Evolutionary conservation across 2,888 invertebrate genomes (phyloP).

Genomic region (Polymixis flavicincta): DNA sequence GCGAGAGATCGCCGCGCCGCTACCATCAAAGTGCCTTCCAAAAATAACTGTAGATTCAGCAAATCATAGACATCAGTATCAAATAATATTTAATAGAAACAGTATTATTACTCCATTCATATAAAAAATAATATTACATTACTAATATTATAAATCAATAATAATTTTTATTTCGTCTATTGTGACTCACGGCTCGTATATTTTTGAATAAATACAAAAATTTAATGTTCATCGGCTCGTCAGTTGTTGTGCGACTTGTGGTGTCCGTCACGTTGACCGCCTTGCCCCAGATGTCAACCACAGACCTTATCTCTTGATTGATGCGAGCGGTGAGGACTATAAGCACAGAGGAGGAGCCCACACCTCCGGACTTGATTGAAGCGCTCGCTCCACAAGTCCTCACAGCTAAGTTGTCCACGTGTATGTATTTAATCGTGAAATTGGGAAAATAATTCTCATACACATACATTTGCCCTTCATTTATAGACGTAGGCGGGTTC

Average conservation of each 20-base stretch:
- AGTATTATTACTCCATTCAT: background rate
- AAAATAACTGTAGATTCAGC: background rate
- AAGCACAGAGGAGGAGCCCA: conserved; percentile 77
- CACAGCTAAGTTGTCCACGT: conserved; percentile 83
- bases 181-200: conserved; percentile 77
- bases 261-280: conserved; percentile 10
- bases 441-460: conserved; percentile 84
- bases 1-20: no score
- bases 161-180: conserved; percentile 63
- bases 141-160: conserved; percentile 16
- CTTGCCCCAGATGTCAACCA: conserved; percentile 85
- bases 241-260: background rate
- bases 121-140: conserved; percentile 22
- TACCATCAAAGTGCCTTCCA: background rate
- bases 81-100: conserved; percentile 32
- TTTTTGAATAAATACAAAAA: conserved; percentile 75
- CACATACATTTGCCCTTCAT: conserved; percentile 83
- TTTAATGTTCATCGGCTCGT: conserved; percentile 68
- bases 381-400: conserved; percentile 83
- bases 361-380: conserved; percentile 77
- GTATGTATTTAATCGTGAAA: conserved; percentile 80
- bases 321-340: conserved; percentile 80
- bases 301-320: conserved; percentile 82
- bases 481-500: conserved; percentile 78
- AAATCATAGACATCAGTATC: conserved; percentile 2